Evolutionary conservation across 2,888 invertebrate genomes (phyloP), one percentile per base, ranked within the genome.

Genomic region (Calameuta idolon): DNA sequence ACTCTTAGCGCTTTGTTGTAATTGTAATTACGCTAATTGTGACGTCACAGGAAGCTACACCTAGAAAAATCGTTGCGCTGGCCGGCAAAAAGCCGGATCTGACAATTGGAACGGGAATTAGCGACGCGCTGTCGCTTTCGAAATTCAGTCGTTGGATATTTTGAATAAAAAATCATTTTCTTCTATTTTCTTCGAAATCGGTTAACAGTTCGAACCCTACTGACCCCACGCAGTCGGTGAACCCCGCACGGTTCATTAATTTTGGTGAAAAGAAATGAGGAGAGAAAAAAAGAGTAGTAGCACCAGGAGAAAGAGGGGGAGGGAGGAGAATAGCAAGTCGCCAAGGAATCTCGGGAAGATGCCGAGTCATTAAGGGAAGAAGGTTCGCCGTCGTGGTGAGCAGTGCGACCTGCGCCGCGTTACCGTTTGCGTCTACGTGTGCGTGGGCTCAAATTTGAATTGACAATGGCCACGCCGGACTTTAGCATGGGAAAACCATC

Each of bases 31-130:
- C 88, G 83, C 88, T 90, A 88, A 90, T 90, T 90, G 87, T 90
- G 90, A 90, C 90, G 90, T 90, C 89, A 90, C 90, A 89, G 90
- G 90, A 90, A 89, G 88, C 89, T 90, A 90, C 90, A 89, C 89
- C 90, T 89, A 90, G 89, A 87, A 90, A 89, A 89, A 84, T 40
- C 40, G 40, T 40, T 40, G 40, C 40, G 40, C 40, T 15, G 5
- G 40, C 40, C 40, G 2, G 40, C 40, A 40, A 40, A 40, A 40
- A 40, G 40, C 40, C 40, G 40, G 40, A 40, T 40, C 40, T 15
- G 40, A 40, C 40, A 40, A 40, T 87, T 81, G 31, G 11, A 71
- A 33, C 23, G 71, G 71, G 33, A 33, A 33, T 71, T 71, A 33
- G 71, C 71, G 30, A n/a, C 5, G 33, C 71, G 71, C 71, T 40